These are phyloP conservation scores for Acrocyrtus sp. DNA, from an alignment of 2,888 invertebrate genomes.

Conservation along the genomic window DNA sequence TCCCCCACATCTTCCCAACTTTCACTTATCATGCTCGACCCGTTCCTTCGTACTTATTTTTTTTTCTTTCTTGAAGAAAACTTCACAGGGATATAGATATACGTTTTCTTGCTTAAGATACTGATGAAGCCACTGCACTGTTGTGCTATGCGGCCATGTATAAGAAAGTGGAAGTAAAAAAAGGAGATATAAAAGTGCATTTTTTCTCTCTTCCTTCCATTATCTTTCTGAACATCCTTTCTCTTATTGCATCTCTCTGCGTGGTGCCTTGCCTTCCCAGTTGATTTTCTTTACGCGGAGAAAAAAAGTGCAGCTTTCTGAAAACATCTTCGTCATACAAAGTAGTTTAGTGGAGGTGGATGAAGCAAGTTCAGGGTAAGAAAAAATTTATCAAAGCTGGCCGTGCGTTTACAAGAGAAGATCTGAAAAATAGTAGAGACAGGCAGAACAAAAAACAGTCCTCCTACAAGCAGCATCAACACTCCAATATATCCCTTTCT, in stretches of 20 bases:
- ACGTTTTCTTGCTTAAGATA: conserved; percentile 33
- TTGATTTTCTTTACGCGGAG: conserved; percentile 24
- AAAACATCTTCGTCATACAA: conserved; percentile 47
- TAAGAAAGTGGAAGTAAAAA: background rate
- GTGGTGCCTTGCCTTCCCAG: conserved; percentile 6
- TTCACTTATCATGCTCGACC: conserved; percentile 52
- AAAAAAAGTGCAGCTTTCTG: conserved; percentile 37
- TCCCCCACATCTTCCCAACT: conserved; percentile 40
- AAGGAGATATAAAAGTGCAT: background rate
- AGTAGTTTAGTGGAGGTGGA: conserved; percentile 17
- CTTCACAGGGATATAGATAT: too few species aligned
- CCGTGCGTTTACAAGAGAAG: conserved; percentile 21
- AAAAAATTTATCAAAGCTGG: conserved; percentile 48
- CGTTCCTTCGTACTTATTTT: conserved; percentile 38
- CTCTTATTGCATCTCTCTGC: too few species aligned
- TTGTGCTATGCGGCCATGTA: too few species aligned
- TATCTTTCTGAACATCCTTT: conserved; percentile 32
- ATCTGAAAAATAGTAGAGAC: conserved; percentile 26
- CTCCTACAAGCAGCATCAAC: too few species aligned
- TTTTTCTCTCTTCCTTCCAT: conserved; percentile 3
- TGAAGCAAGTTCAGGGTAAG: conserved; percentile 36
- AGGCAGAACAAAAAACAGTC: conserved; percentile 17
- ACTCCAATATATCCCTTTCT: background rate
- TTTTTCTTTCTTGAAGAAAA: conserved; percentile 17
- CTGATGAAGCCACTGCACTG: too few species aligned